Evolutionary conservation across 2,888 invertebrate species (phyloP).

Genomic region (Dynastes maya): DNA sequence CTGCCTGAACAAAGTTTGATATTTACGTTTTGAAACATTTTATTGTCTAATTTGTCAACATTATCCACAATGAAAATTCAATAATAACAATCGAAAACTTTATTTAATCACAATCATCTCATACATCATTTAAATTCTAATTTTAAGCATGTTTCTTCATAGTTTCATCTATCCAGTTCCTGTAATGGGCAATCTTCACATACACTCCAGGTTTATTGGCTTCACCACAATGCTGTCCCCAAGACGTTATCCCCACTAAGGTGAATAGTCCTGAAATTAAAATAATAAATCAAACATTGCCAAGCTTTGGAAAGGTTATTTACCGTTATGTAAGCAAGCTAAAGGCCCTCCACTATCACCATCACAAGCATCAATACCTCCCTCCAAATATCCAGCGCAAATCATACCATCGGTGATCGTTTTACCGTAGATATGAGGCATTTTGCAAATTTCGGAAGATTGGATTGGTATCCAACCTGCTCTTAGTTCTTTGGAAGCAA

Average conservation of each 20-base stretch:
- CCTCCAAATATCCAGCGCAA: constrained; percentile 85
- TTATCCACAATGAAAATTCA: no score
- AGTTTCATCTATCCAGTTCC: constrained; percentile 76
- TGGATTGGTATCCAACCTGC: constrained; percentile 82
- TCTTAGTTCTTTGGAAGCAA: constrained; percentile 77
- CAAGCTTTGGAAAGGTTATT: constrained; percentile 36
- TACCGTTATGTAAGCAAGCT: constrained; percentile 79
- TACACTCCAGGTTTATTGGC: constrained; percentile 85
- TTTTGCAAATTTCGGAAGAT: constrained; percentile 76
- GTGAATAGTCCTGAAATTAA: constrained; percentile 75
- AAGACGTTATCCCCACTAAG: constrained; percentile 82
- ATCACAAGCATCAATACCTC: constrained; percentile 85
- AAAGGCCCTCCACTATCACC: constrained; percentile 91
- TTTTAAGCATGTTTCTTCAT: constrained; percentile 51
- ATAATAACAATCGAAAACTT: background rate
- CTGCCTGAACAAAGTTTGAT: no score
- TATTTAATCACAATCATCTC: background rate
- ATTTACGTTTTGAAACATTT: no score
- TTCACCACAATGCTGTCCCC: constrained; percentile 85
- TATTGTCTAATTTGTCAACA: no score
- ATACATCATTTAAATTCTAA: background rate
- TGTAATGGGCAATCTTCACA: constrained; percentile 77
- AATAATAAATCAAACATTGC: no score
- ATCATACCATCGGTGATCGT: constrained; percentile 82
- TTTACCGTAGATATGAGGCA: constrained; percentile 78